Conservation (phyloP, 2,113 vertebrate species). For the Hystrix brachyura region DNA sequence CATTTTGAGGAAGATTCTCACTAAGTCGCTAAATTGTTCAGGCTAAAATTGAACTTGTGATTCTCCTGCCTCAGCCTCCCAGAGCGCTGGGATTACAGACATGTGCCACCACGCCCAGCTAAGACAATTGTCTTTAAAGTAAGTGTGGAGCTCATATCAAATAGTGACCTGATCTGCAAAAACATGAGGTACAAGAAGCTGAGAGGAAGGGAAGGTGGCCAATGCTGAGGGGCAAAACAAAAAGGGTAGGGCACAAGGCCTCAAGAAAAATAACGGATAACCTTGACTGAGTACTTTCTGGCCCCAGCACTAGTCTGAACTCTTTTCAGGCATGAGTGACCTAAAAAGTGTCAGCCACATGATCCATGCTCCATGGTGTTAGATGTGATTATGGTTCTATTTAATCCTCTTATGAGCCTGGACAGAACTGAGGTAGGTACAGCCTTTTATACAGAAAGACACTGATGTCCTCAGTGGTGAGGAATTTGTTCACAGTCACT, state of each 20-base stretch:
- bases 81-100: background rate
- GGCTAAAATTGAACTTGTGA: background rate
- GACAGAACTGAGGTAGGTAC: background rate
- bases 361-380: background rate
- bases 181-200: background rate
- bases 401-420: background rate
- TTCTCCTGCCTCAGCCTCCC: background rate
- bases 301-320: background rate
- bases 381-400: no score
- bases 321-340: background rate
- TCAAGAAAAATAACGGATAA: background rate
- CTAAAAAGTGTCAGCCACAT: background rate
- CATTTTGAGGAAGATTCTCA: background rate
- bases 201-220: background rate
- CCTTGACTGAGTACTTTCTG: background rate
- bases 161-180: background rate
- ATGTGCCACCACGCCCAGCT: background rate
- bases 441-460: background rate
- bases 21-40: background rate
- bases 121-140: background rate
- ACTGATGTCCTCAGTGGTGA: background rate
- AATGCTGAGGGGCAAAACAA: background rate
- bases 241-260: background rate
- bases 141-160: background rate
- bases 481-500: background rate